These are phyloP conservation scores for Chelon auratus DNA, from an alignment of 2,797 vertebrate species.

Conservation along the genomic window DNA sequence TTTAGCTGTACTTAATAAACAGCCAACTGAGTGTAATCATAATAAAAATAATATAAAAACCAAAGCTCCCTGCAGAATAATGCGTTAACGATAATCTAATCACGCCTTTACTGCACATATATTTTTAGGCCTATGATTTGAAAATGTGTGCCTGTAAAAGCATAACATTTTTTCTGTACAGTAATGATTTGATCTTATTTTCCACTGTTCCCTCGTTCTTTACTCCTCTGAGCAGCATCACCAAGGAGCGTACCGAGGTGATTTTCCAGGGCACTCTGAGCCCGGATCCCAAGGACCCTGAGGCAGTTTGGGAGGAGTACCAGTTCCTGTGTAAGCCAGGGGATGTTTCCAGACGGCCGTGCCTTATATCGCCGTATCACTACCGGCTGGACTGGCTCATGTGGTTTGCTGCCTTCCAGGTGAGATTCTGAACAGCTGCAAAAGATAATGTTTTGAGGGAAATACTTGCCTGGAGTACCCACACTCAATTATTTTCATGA, in stretches of 20 bases:
- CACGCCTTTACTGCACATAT: background rate
- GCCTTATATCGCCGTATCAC: slow-evolving; percentile 93
- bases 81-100: background rate
- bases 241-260: slow-evolving; percentile 93
- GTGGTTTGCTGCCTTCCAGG: slow-evolving; percentile 98
- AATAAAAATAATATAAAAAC: background rate
- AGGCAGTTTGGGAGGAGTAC: slow-evolving; percentile 92
- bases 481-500: too few relatives aligned
- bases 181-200: background rate
- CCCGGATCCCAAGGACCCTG: slow-evolving; percentile 85
- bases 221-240: slow-evolving; percentile 82
- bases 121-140: background rate
- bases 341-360: slow-evolving; percentile 84
- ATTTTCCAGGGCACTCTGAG: slow-evolving; percentile 92
- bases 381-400: slow-evolving; percentile 98
- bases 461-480: too few relatives aligned
- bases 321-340: slow-evolving; percentile 96
- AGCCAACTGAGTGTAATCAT: background rate
- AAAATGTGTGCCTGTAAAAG: background rate
- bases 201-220: background rate
- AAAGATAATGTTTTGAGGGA: too few relatives aligned
- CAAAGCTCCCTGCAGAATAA: background rate
- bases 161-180: too few relatives aligned
- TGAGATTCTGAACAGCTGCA: slow-evolving; percentile 48
- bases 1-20: too few relatives aligned